These are phyloP conservation scores for Chamaetylas fuelleborni DNA, from an alignment of 2,113 vertebrate species.

Conservation along the genomic window DNA sequence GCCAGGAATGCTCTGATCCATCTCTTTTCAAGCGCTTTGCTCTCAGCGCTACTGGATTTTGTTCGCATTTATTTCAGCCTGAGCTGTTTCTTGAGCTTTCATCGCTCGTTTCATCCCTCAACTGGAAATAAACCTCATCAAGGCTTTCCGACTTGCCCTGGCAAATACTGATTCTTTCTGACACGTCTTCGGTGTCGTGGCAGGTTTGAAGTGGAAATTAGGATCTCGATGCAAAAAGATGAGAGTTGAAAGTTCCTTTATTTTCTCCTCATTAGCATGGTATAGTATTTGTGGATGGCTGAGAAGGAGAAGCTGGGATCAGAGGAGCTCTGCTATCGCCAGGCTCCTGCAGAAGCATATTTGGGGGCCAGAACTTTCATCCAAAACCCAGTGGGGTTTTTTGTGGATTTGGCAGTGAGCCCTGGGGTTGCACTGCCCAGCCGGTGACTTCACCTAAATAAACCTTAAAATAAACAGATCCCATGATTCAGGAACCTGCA, in stretches of 20 bases:
- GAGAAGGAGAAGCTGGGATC: background rate
- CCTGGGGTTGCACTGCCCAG: background rate
- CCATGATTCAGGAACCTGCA: background rate
- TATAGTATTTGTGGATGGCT: background rate
- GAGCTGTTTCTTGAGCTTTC: background rate
- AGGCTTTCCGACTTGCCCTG: background rate
- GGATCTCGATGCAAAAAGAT: background rate
- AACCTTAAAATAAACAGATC: background rate
- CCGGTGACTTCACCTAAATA: conserved; percentile 18
- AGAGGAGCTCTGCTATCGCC: background rate
- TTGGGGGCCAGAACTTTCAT: background rate
- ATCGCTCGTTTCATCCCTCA: background rate
- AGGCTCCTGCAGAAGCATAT: background rate
- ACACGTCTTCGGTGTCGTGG: fast-evolving
- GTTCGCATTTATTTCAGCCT: background rate
- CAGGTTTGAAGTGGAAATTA: conserved; percentile 7
- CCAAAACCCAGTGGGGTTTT: background rate
- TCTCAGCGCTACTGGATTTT: background rate
- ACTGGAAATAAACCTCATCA: background rate
- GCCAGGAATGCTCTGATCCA: background rate
- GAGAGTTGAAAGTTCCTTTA: background rate
- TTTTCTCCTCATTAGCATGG: background rate
- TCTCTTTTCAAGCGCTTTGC: background rate
- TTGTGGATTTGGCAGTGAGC: background rate
- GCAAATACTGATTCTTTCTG: background rate